Base-by-base conservation (phyloP, 37 sponge, comb jelly and placozoan genomes). In the Aphrocallistes beatrix region DNA sequence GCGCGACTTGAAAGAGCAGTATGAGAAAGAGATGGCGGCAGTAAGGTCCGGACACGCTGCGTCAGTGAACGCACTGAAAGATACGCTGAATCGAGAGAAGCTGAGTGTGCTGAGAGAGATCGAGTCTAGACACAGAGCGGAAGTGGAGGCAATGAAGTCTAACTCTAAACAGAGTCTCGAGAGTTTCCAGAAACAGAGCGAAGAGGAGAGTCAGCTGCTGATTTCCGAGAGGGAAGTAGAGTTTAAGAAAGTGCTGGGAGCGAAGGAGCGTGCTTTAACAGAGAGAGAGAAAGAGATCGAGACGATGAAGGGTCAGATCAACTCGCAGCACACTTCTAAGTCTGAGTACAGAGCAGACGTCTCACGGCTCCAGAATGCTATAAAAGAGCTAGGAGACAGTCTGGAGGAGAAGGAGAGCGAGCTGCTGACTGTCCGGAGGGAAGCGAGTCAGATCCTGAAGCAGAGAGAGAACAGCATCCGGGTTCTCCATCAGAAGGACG, bases 331-430 rank as follows among this genome's bases (percentile, higher is more conserved):
- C 75, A 60, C 28, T 30, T 60, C 75, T 6, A 60, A 28, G 8
- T 60, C 34, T 3, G 75, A 60, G 34, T 60, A 60, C 75, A 60
- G n/a, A 30, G 75, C 10, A 60, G 75, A 60, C 34, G n/a, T 60
- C 3, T 60, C 75, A 19, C 25, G 75, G 3, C 34, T 60, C 6
- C 75, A 60, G 10, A 60, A 60, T 13, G 75, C 75, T 3, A 60
- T 60, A 21, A 60, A 30, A 60, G 75, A 60, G 6, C 10, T 60
- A 30, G 75, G 75, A 13, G 75, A 25, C 28, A 25, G 28, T 60
- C 34, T 60, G 34, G 75, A 60, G 34, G 28, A 60, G 75, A 60
- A 60, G 75, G 75, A 60, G 75, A 60, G 21, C 75, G 75, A 60
- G 75, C 75, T 60, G 32, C 75, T 60, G 34, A 30, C 75, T 3